phyloP scores from a whole-genome alignment of 2,113 vertebrate genomes.

The Bufo bufo region DNA sequence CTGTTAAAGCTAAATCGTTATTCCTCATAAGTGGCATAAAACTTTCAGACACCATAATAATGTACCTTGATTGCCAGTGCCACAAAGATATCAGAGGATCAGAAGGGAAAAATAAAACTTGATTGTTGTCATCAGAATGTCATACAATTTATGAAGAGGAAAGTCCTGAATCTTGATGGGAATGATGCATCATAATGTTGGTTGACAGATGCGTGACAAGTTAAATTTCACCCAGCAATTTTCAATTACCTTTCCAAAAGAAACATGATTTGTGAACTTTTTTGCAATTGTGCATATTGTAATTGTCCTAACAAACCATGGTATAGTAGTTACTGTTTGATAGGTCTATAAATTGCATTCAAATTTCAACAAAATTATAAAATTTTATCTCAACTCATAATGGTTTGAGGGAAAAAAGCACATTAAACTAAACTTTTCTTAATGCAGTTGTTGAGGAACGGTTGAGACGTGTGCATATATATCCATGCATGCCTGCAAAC shows the following conservation, averaged over 20 bases:
- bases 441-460: no score
- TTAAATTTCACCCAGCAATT: slow-evolving; percentile 20
- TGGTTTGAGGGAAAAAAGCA: neutral
- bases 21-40: neutral
- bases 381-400: neutral
- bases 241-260: slow-evolving; percentile 29
- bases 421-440: no score
- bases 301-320: neutral
- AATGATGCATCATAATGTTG: slow-evolving; percentile 35
- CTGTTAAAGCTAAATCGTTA: no score
- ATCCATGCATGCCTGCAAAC: no score
- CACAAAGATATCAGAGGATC: slow-evolving; percentile 16
- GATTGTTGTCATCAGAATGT: slow-evolving; percentile 19
- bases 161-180: neutral
- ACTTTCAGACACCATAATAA: neutral
- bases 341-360: neutral
- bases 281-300: neutral
- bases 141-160: slow-evolving; percentile 10
- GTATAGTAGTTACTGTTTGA: no score
- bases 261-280: neutral
- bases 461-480: no score
- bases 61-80: neutral
- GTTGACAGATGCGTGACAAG: slow-evolving; percentile 7
- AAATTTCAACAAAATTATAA: neutral
- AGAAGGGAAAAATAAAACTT: slow-evolving; percentile 25